These are phyloP conservation scores for Saxidomus purpurata DNA, from an alignment of 1,140 invertebrate species.

Conservation along the genomic window DNA sequence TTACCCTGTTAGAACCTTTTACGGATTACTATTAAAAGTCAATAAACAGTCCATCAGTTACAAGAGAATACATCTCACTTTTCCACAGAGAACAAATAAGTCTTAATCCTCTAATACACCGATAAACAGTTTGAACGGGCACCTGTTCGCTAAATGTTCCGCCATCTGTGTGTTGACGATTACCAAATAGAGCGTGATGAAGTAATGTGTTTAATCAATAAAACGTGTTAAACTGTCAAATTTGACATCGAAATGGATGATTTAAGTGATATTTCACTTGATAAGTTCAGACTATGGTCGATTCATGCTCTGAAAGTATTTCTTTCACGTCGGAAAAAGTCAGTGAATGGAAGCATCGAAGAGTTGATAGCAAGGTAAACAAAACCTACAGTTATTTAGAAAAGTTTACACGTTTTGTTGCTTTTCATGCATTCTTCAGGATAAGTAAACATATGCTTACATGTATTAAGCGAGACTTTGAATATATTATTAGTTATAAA, in stretches of 20 bases:
- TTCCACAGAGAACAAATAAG: no score
- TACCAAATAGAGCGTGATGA: no score
- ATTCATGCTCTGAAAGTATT: constrained; percentile 19
- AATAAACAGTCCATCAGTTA: no score
- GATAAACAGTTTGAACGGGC: no score
- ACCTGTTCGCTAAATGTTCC: no score
- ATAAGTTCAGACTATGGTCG: constrained; percentile 27
- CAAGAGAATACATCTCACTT: no score
- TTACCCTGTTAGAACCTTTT: no score
- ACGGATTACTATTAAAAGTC: no score
- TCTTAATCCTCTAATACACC: no score
- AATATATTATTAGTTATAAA: not conserved
- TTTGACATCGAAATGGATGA: constrained; percentile 41
- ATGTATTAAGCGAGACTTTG: not conserved
- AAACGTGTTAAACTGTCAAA: no score
- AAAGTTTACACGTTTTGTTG: not conserved
- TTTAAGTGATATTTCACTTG: constrained; percentile 22
- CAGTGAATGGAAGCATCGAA: not conserved
- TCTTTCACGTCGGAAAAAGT: not conserved
- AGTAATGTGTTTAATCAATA: no score
- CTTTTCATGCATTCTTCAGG: not conserved
- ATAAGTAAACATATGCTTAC: not conserved
- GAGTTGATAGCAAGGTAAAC: constrained; percentile 8
- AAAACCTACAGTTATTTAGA: not conserved
- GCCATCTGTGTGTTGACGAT: no score